Evolutionary conservation across 2,113 vertebrate species (phyloP).

Genomic region (Puffinus mauretanicus): DNA sequence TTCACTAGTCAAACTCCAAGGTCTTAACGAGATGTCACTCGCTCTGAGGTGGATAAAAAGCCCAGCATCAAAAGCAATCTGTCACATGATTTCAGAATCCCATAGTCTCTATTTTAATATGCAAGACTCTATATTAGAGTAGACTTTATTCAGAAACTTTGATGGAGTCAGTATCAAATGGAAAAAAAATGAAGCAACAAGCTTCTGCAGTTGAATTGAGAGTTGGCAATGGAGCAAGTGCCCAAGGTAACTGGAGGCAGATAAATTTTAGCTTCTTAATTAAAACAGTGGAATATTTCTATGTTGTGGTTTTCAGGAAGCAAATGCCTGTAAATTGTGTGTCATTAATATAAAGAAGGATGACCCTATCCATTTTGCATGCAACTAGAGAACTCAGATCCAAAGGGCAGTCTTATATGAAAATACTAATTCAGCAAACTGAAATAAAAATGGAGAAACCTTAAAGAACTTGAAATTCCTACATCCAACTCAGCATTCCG

Average conservation of each 20-base stretch:
- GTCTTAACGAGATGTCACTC: conserved; percentile 52
- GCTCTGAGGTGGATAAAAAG: conserved; percentile 33
- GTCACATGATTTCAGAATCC: conserved; percentile 22
- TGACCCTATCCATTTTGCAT: background rate
- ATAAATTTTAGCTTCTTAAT: background rate
- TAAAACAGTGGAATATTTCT: background rate
- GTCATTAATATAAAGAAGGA: background rate
- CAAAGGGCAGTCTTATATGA: background rate
- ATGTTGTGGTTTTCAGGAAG: background rate
- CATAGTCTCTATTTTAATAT: conserved; percentile 1
- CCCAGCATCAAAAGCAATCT: conserved; percentile 23
- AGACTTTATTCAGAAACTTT: background rate
- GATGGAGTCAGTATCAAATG: background rate
- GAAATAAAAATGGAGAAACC: background rate
- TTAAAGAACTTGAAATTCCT: background rate
- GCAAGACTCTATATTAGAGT: conserved; percentile 5
- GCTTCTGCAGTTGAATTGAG: background rate
- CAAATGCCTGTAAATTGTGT: background rate
- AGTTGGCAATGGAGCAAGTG: background rate
- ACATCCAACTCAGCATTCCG: background rate
- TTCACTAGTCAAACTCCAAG: conserved; percentile 47
- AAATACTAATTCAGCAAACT: background rate
- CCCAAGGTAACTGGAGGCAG: background rate
- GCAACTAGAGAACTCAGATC: background rate
- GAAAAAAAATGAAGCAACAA: background rate